Percentiles rank a stretch among this genome's conserved stretches.
Evolutionary conservation across 2,888 invertebrate species (phyloP).

Genomic region (Dryomyza anilis): DNA sequence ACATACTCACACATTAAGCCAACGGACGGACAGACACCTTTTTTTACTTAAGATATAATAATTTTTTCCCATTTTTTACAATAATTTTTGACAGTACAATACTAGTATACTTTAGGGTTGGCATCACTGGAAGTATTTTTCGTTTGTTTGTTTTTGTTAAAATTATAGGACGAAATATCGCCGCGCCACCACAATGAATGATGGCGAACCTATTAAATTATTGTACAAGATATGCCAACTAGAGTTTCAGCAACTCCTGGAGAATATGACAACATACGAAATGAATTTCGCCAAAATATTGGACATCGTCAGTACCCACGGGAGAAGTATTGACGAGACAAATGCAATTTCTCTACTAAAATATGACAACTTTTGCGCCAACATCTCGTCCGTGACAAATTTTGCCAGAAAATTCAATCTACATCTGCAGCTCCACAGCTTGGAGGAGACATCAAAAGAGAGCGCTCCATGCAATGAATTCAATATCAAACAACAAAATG

Average conservation of each 20-base stretch:
- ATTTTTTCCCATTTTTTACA: too few species aligned
- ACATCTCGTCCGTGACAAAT: constrained; percentile 31
- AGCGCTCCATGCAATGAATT: background rate
- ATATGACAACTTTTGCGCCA: constrained; percentile 33
- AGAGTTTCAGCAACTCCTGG: constrained; percentile 30
- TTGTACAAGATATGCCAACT: constrained; percentile 31
- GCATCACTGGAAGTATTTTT: too few species aligned
- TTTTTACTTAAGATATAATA: too few species aligned
- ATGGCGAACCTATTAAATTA: constrained; percentile 29
- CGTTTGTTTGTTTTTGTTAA: too few species aligned
- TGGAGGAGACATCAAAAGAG: background rate
- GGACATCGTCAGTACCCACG: constrained; percentile 10
- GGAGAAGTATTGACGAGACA: constrained; percentile 10
- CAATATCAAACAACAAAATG: too few species aligned
- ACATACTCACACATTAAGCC: too few species aligned
- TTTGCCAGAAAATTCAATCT: constrained; percentile 36
- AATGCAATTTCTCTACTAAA: constrained; percentile 21
- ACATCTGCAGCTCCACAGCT: constrained; percentile 27
- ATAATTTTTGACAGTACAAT: too few species aligned
- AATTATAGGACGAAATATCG: too few species aligned
- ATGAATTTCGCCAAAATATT: constrained; percentile 16
- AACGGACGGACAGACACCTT: too few species aligned
- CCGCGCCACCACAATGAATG: constrained; percentile 4
- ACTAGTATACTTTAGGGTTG: too few species aligned
- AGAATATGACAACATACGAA: constrained; percentile 24